Base-by-base conservation (phyloP, 2,113 vertebrate species). In the Spea bombifrons region DNA sequence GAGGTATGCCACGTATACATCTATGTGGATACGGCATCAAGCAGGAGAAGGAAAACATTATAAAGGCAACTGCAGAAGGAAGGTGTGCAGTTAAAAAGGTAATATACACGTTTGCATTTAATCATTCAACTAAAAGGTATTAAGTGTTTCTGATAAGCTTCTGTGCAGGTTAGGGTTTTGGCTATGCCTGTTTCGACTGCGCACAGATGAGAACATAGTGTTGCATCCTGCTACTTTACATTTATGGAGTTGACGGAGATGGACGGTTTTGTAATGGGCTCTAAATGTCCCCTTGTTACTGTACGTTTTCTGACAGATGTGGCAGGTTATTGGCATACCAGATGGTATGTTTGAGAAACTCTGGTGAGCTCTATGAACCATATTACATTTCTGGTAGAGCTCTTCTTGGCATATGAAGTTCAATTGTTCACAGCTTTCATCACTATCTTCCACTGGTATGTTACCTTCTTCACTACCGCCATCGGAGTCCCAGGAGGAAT, bases 161-260 rank as follows among this genome's bases (percentile, higher is more conserved):
- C 92, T 94, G 89, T 99, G 97, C 83, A 99, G 92, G 85, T 98
- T 99, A 9, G 96, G 96, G 83, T 98, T 99, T 90, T 98, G 97
- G 86, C 97, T 99, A 88, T 99, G 97, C 57, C 97, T 84, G 85
- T 99, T 99, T 63, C 97, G 91, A 83, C 97, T 99, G 66, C 97
- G 93, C 9, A 98, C 97, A 0, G 97, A 98, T 3, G 97, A 99
- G 84, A 99, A 98, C 73, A 94, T 95, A 0, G 92, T 98, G 75
- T 95, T 92, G 78, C 97, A 99, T 70, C 97, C 97, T 0, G 94
- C 94, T 61, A 99, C 90, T 86, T 97, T 98, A 87, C 97, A 98
- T 70, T 96, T 96, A 85, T 98, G 97, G 52, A 98, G 94, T 80
- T 98, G 94, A 71, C 94, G 93, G 61, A 99, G 94, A 84, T 99